A percentile compares a stretch with the other conserved stretches of the same genome.
Conservation (phyloP, 2,113 vertebrate genomes). For the Gadus chalcogrammus region DNA sequence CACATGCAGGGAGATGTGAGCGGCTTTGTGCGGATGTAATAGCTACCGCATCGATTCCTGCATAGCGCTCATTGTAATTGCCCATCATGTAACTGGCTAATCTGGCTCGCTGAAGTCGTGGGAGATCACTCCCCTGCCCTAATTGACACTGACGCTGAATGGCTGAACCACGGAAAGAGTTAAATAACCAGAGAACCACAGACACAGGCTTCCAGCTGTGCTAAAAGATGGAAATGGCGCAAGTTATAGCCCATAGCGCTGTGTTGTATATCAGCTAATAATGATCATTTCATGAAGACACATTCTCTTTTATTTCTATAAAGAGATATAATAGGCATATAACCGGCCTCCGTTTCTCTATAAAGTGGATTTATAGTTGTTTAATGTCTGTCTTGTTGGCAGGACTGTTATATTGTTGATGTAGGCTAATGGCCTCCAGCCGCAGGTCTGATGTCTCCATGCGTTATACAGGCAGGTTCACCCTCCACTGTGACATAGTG, state of each 20-base stretch:
- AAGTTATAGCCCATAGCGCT: not conserved
- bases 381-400: too few species aligned
- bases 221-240: not conserved
- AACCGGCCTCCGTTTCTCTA: too few species aligned
- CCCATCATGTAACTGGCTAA: slow-evolving; percentile 59
- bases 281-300: too few species aligned
- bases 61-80: slow-evolving; percentile 56
- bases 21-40: slow-evolving; percentile 52
- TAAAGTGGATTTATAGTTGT: too few species aligned
- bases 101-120: slow-evolving; percentile 52
- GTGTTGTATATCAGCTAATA: not conserved
- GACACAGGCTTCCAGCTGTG: slow-evolving; percentile 41
- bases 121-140: slow-evolving; percentile 53
- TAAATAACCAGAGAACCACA: slow-evolving; percentile 61
- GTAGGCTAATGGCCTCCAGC: too few species aligned
- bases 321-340: too few species aligned
- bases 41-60: slow-evolving; percentile 34
- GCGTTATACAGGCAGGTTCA: too few species aligned
- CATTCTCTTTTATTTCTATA: too few species aligned
- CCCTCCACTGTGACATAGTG: not conserved
- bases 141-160: slow-evolving; percentile 65
- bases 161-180: slow-evolving; percentile 57
- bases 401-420: too few species aligned
- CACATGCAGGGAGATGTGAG: slow-evolving; percentile 45
- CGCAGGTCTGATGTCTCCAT: too few species aligned